Base-by-base conservation (phyloP, 1,140 invertebrate species). In the Cotesia glomerata region DNA sequence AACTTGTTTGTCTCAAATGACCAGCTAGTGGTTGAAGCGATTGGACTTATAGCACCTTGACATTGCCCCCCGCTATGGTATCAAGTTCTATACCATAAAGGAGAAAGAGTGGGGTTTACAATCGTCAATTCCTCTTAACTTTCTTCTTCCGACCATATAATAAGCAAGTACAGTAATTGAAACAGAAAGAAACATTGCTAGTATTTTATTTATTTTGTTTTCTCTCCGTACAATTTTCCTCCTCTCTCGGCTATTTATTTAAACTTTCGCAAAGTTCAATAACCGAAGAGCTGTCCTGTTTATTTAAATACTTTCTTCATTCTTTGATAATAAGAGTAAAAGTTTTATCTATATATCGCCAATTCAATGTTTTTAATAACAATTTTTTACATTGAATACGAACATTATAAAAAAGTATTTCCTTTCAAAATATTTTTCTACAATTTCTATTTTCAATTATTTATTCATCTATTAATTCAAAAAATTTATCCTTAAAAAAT, bases 41-140 rank as follows among this genome's bases (percentile, higher is more conserved):
- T 76, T 61, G 58, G 77, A 81, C 81, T 86, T 87, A 86, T 86
- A 87, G 73, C 76, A 85, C 85, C 85, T 87, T 87, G 86, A 87
- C 86, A 87, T 87, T 87, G 84, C 82, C 81, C 81, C 82, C 79
- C 78, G 82, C 80, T 71, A 76, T 61, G 51, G 61, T 14, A 69
- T 45, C 59, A 73, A 39, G 51, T 52, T 39, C 67, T 61, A 73
- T 69, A 58, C 61, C 59, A 63, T 73, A 39, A 64, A 61, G 62
- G 65, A 75, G 58, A 58, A 61, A 67, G 65, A 75, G 74, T 72
- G 69, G 74, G 66, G 70, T 64, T 54, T 64, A 49, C 35, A 45
- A 64, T 39, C 39, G 34, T 62, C 69, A 56, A 56, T 14, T 56
- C 34, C 69, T 49, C 49, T 16, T 13, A 64, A 74, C 72, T 72